Base-by-base conservation (phyloP, 2,113 vertebrate genomes). In the Pantherophis guttatus region DNA sequence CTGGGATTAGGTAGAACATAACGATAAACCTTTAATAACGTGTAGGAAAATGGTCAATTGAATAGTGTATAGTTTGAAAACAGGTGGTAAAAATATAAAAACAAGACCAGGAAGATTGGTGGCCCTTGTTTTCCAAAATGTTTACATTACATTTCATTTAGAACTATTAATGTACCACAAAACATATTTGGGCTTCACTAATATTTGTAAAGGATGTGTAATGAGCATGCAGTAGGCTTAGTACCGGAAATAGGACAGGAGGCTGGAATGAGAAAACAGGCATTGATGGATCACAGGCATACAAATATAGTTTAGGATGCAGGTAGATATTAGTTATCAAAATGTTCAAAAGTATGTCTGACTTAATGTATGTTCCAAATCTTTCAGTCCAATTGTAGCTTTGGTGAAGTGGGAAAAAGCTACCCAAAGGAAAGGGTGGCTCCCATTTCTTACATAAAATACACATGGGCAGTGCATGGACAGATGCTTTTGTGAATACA, bases 381-480 rank as follows among this genome's bases (percentile, higher is more conserved):
- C n/a, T 19, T 90, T 62, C 44, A 75, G 19, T 81, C 50, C 33
- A 44, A 7, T 39, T 65, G 48, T 9, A 62, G 29, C 48, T 24
- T 24, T 48, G 26, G 50, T 29, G 52, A 26, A 21, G 26, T 54
- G 19, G 17, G 3, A 39, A 65, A 87, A 53, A 12, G 29, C 26
- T 8, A 39, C 7, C 26, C 58, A 17, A 70, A 55, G 11, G 48
- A 92, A 92, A 88, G 21, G 11, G 8, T 86, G 86, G 86, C 33
- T 39, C 1, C 21, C 88, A 0, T 87, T 52, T 50, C 0, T 0
- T 91, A 75, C 91, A 91, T 0, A 39, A 17, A 92, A 91, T 15
- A 50, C 93, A 94, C 95, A 93, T 0, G 8, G n/a, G n/a, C 48
- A 53, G 90, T 87, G 88, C 92, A 39, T 39, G 54, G 48, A 44